Evolutionary conservation across 1,140 invertebrate species (phyloP).

Genomic region (Leguminivora glycinivorella): DNA sequence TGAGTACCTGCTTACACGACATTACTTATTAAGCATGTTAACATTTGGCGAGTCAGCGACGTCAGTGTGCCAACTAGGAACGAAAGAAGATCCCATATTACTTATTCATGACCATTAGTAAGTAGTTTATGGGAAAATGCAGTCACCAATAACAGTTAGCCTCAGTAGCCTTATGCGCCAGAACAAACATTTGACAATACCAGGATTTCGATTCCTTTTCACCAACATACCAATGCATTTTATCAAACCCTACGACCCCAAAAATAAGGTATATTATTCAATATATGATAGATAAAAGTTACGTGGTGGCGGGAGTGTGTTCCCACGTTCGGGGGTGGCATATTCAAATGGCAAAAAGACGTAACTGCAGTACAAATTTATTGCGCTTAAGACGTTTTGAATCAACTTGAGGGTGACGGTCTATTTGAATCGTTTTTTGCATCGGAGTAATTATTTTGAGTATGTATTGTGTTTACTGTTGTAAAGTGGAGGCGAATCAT

Average conservation of each 20-base stretch:
- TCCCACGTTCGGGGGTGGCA: conserved; percentile 8
- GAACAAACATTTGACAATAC: conserved; percentile 6
- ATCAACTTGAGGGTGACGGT: background rate
- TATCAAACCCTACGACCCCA: background rate
- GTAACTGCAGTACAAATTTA: background rate
- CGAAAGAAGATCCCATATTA: background rate
- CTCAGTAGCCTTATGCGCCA: background rate
- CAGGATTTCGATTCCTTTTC: background rate
- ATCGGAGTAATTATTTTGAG: conserved; percentile 4
- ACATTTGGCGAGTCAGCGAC: too few species aligned
- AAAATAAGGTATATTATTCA: background rate
- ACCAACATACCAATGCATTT: background rate
- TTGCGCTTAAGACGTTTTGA: background rate
- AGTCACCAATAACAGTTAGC: background rate
- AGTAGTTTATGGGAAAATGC: background rate
- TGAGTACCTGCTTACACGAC: too few species aligned
- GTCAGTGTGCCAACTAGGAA: too few species aligned
- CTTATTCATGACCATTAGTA: background rate
- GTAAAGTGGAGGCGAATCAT: conserved; percentile 11
- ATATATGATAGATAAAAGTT: background rate
- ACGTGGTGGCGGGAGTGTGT: background rate
- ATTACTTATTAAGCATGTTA: too few species aligned
- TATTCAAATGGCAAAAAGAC: background rate
- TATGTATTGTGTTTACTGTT: conserved; percentile 10
- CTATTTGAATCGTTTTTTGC: background rate